Evolutionary conservation across 1,140 invertebrate genomes (phyloP).

Genomic region (Saccostrea glomerata): DNA sequence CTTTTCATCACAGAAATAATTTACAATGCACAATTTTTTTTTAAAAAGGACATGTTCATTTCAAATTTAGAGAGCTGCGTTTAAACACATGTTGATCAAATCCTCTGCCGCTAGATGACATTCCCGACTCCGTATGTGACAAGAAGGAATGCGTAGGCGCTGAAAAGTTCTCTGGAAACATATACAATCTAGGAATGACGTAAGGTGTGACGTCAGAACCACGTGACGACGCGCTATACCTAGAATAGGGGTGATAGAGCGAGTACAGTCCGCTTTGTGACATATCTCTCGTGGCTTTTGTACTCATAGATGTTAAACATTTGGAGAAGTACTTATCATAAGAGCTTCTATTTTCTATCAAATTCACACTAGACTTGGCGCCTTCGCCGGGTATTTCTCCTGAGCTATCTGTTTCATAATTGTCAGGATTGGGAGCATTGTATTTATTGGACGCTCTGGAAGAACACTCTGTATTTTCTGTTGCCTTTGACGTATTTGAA

Average conservation of each 20-base stretch:
- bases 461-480: not conserved
- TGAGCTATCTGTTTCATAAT: not conserved
- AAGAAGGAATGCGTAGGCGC: not conserved
- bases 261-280: not conserved
- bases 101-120: not conserved
- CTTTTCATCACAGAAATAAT: not conserved
- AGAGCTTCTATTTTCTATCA: not conserved
- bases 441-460: not conserved
- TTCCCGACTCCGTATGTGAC: not conserved
- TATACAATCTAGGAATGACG: conserved; percentile 22
- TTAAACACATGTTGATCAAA: not conserved
- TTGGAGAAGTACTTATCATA: conserved; percentile 2
- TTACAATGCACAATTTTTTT: not conserved
- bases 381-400: not conserved
- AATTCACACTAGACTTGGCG: not conserved
- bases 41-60: not conserved
- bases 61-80: not conserved
- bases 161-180: not conserved
- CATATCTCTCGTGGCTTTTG: not conserved
- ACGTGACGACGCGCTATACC: not conserved
- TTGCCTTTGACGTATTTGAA: not conserved
- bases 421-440: not conserved
- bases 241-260: not conserved
- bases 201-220: conserved; percentile 21
- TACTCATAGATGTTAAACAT: conserved; percentile 11